A percentile compares a stretch with the other conserved stretches of the same genome.
Conservation (phyloP, 2,797 vertebrate genomes). For the Melanitta fusca region DNA sequence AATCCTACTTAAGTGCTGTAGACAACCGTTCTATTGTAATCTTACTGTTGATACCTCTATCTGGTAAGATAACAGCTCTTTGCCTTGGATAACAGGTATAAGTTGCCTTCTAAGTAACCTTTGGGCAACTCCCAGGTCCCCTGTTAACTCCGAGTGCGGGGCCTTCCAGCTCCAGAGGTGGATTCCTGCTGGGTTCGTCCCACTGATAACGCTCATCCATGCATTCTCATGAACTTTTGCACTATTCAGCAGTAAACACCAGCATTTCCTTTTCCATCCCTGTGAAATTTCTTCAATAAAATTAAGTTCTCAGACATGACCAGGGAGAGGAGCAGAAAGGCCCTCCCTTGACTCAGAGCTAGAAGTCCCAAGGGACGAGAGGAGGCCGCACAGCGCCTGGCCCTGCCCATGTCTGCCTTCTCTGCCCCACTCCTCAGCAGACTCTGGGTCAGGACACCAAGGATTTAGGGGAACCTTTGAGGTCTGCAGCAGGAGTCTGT, state of each 20-base stretch:
- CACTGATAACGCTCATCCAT: constrained; percentile 71
- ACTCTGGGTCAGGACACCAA: constrained; percentile 88
- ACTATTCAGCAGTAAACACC: constrained; percentile 78
- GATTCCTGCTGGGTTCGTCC: background rate
- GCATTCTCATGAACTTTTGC: constrained; percentile 83
- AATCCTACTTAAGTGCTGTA: background rate
- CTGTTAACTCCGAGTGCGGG: fast-evolving
- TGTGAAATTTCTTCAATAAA: background rate
- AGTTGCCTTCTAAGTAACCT: background rate
- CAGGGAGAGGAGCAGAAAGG: background rate
- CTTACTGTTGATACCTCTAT: background rate
- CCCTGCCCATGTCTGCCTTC: background rate
- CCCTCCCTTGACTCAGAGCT: background rate
- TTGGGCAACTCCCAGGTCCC: background rate
- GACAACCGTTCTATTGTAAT: background rate
- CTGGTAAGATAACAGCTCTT: background rate
- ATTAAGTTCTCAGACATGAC: background rate
- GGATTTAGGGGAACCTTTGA: constrained; percentile 83
- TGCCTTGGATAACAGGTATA: background rate
- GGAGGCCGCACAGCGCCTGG: background rate
- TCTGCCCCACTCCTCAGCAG: constrained; percentile 83
- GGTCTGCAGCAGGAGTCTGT: constrained; percentile 70
- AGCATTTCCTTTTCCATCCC: constrained; percentile 48
- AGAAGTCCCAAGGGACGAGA: background rate
- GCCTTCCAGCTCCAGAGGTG: background rate